Evolutionary conservation across 2,888 invertebrate species (phyloP).

Genomic region (Eristalinus aeneus): DNA sequence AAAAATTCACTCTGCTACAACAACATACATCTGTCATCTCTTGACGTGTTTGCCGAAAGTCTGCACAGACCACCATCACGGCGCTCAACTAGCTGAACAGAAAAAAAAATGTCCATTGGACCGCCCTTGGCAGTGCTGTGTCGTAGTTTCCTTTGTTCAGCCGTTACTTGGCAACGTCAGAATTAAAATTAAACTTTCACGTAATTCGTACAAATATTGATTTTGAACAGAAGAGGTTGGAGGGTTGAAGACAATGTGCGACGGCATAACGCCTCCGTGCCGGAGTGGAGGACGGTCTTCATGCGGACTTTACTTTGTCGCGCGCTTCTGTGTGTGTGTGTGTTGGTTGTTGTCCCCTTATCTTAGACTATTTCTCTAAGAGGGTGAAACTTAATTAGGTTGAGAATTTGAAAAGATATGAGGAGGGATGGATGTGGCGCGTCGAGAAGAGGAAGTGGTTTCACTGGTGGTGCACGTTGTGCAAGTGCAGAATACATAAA

Average conservation of each 20-base stretch:
- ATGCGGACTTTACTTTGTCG: background rate
- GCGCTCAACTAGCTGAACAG: background rate
- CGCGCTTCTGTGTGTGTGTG: background rate
- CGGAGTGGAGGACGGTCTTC: background rate
- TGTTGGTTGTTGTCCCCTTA: slow-evolving; percentile 1
- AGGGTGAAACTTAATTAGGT: slow-evolving; percentile 43
- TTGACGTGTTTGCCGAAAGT: background rate
- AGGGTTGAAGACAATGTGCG: slow-evolving; percentile 2
- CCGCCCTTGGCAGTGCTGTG: background rate
- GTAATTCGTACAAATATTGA: slow-evolving; percentile 19
- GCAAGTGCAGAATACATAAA: background rate
- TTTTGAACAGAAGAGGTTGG: slow-evolving; percentile 1
- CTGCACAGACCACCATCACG: background rate
- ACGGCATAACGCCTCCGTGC: background rate
- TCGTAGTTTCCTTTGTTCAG: background rate
- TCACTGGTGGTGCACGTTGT: background rate
- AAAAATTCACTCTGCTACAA: background rate
- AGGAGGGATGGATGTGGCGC: background rate
- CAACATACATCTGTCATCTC: background rate
- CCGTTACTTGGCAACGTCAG: slow-evolving; percentile 8
- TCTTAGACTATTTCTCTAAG: slow-evolving; percentile 20
- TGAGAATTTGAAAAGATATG: slow-evolving; percentile 29
- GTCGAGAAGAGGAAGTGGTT: slow-evolving; percentile 9
- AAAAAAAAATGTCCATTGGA: background rate
- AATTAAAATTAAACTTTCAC: slow-evolving; percentile 32